Evolutionary conservation across 2,888 invertebrate species (phyloP).

Genomic region (Harpalus rubripes): DNA sequence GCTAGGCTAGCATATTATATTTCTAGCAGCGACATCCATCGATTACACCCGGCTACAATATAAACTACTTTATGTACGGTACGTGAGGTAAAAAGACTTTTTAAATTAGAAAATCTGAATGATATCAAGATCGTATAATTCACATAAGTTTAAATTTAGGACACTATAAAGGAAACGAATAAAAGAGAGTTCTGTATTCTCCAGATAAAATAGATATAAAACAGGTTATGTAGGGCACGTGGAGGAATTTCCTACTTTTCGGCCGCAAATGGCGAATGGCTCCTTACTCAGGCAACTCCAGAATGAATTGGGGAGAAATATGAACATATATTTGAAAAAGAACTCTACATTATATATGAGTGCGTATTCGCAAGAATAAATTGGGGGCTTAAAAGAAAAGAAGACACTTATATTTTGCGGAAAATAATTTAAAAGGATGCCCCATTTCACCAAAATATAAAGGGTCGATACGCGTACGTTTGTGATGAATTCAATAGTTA

Average conservation of each 20-base stretch:
- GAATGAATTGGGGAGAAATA: background rate
- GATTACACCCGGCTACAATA: background rate
- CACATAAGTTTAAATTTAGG: conserved; percentile 40
- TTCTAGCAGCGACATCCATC: background rate
- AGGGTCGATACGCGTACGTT: background rate
- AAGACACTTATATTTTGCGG: no score
- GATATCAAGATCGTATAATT: conserved; percentile 40
- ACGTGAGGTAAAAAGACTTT: conserved; percentile 41
- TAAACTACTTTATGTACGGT: conserved; percentile 27
- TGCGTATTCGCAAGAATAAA: no score
- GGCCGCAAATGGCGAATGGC: background rate
- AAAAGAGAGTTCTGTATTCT: conserved; percentile 28
- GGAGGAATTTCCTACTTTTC: conserved; percentile 9
- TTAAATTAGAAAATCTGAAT: conserved; percentile 46
- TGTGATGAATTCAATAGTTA: no score
- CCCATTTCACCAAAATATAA: no score
- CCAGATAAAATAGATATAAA: conserved; percentile 30
- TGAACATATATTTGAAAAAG: no score
- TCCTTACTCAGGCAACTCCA: background rate
- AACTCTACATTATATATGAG: no score
- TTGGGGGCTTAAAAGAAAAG: no score
- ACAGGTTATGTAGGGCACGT: conserved; percentile 5
- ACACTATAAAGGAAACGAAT: conserved; percentile 18
- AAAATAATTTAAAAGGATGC: no score
- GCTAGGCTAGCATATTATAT: conserved; percentile 3